Evolutionary conservation across 2,888 invertebrate species (phyloP).

Genomic region (Chalcosyrphus nemorum): DNA sequence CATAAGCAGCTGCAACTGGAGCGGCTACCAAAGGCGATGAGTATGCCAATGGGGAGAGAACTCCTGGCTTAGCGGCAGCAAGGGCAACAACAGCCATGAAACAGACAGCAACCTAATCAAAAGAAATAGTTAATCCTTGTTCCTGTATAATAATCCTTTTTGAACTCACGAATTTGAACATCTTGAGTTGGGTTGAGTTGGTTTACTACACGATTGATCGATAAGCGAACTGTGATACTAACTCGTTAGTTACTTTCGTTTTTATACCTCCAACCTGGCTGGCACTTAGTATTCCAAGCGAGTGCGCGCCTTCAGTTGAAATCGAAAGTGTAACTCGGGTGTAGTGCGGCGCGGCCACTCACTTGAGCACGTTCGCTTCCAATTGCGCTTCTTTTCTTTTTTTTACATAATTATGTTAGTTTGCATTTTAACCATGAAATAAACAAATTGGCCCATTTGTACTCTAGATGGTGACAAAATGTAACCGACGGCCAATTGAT

Average conservation of each 20-base stretch:
- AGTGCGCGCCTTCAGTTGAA: slow-evolving; percentile 34
- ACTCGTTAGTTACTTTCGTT: slow-evolving; percentile 28
- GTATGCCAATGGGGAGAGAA: slow-evolving; percentile 75
- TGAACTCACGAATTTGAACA: slow-evolving; percentile 69
- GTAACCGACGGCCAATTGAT: slow-evolving; percentile 31
- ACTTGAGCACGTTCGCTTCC: slow-evolving; percentile 36
- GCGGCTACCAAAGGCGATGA: slow-evolving; percentile 66
- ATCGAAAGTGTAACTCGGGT: slow-evolving; percentile 67
- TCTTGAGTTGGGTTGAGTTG: slow-evolving; percentile 51
- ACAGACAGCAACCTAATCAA: slow-evolving; percentile 51
- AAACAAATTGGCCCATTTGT: slow-evolving; percentile 40
- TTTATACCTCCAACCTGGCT: slow-evolving; percentile 42
- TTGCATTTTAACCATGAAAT: slow-evolving; percentile 31
- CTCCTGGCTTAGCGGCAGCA: slow-evolving; percentile 70
- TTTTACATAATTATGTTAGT: slow-evolving; percentile 55
- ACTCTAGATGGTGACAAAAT: slow-evolving; percentile 11
- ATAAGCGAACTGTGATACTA: slow-evolving; percentile 59
- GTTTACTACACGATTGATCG: slow-evolving; percentile 59
- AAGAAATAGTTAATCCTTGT: not conserved
- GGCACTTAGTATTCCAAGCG: slow-evolving; percentile 44
- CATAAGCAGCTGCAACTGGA: slow-evolving; percentile 60
- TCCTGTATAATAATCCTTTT: slow-evolving; percentile 6
- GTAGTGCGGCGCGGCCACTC: not conserved
- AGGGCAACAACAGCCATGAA: slow-evolving; percentile 69
- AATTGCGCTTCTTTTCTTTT: slow-evolving; percentile 19